These are phyloP conservation scores for Lordiphosa andalusiaca DNA, from an alignment of 2,888 invertebrate genomes.

Conservation along the genomic window DNA sequence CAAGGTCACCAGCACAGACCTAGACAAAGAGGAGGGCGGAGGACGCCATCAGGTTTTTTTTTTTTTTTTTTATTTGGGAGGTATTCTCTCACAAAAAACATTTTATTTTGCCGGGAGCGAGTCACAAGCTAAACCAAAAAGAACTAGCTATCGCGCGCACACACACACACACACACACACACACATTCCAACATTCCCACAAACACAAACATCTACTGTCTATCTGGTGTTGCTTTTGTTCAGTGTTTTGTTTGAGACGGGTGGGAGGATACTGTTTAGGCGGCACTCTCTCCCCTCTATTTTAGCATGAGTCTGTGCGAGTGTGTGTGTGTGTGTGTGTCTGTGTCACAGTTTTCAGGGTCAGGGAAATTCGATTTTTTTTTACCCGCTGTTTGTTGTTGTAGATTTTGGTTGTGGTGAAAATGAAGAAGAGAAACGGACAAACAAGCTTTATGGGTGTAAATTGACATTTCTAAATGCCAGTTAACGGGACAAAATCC, in stretches of 20 bases:
- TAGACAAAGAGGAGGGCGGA: constrained; percentile 21
- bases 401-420: constrained; percentile 11
- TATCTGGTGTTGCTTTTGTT: constrained; percentile 13
- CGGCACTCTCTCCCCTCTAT: constrained; percentile 27
- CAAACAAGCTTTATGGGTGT: no score
- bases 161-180: not conserved
- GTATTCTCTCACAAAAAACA: constrained; percentile 11
- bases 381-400: constrained; percentile 22
- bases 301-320: not conserved
- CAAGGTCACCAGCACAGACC: constrained; percentile 56
- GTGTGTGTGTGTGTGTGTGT: constrained; percentile 32
- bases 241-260: constrained; percentile 30
- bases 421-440: constrained; percentile 7
- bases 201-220: constrained; percentile 2
- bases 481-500: no score
- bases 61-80: no score
- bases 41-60: constrained; percentile 17
- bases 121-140: constrained; percentile 47
- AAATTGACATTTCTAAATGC: no score
- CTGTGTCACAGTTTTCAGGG: constrained; percentile 70
- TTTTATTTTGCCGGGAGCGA: constrained; percentile 48
- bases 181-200: not conserved
- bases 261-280: constrained; percentile 61
- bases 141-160: constrained; percentile 44
- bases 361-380: constrained; percentile 77